Evolutionary conservation across 2,797 vertebrate species (phyloP).

Genomic region (Lepidocolaptes lacrymiger): DNA sequence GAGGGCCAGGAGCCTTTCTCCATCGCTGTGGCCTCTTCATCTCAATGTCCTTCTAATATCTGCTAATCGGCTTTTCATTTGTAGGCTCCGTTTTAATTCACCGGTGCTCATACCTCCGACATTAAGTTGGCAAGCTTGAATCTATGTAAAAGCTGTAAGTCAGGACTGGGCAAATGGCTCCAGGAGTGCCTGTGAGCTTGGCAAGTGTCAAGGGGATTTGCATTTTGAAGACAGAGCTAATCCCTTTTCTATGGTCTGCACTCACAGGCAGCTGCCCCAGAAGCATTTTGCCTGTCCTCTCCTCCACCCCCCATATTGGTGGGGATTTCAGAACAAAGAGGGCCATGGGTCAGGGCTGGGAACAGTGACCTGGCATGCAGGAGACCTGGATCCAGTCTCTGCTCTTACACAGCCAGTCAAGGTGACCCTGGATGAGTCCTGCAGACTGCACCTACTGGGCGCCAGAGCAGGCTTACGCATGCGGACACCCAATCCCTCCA

Average conservation of each 20-base stretch:
- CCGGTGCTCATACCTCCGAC: background rate
- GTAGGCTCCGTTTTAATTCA: conserved; percentile 1
- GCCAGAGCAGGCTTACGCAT: background rate
- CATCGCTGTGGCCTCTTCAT: background rate
- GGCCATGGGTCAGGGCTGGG: background rate
- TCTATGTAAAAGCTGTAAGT: conserved; percentile 23
- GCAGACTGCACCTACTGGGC: background rate
- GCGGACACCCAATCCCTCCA: background rate
- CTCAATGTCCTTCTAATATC: conserved; percentile 36
- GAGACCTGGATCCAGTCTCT: background rate
- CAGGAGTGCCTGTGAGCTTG: conserved; percentile 1
- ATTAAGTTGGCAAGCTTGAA: background rate
- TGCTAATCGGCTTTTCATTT: conserved; percentile 22
- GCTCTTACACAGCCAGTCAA: background rate
- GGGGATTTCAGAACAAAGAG: conserved; percentile 19
- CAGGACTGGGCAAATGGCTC: background rate
- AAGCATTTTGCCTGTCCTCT: background rate
- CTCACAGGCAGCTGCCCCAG: conserved; percentile 40
- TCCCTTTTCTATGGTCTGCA: conserved; percentile 39
- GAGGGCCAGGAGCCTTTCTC: background rate
- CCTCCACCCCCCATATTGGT: background rate
- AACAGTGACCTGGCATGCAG: fast-evolving
- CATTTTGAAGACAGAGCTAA: conserved; percentile 49
- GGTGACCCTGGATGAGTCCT: background rate
- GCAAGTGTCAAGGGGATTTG: conserved; percentile 57